Conservation (phyloP, 2,888 invertebrate genomes). For the Brenthis hecate region DNA sequence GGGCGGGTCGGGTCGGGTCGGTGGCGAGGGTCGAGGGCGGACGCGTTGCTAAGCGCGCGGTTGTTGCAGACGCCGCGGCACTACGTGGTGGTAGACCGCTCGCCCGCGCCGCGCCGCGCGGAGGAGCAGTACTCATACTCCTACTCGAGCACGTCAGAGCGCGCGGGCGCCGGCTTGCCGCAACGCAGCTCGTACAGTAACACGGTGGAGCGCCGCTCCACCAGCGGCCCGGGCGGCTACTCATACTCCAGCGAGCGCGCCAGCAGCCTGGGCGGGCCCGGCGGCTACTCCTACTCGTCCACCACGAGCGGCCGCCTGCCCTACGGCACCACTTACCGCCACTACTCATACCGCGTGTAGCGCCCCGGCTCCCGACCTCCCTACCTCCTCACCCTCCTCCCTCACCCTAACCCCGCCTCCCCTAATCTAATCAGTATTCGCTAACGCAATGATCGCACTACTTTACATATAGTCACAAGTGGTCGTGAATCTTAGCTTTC, state of each 20-base stretch:
- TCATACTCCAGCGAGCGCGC: constrained; percentile 89
- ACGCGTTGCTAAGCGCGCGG: constrained; percentile 62
- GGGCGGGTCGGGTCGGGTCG: constrained; percentile 55
- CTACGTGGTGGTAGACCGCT: constrained; percentile 92
- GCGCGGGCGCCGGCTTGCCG: constrained; percentile 78
- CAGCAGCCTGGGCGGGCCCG: constrained; percentile 88
- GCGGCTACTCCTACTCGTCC: constrained; percentile 92
- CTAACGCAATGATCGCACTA: constrained; percentile 75
- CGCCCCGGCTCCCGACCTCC: constrained; percentile 56
- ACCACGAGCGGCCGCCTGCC: constrained; percentile 90
- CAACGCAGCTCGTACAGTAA: constrained; percentile 85
- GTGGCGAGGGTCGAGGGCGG: constrained; percentile 52
- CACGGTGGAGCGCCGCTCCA: constrained; percentile 86
- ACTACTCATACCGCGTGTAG: constrained; percentile 94
- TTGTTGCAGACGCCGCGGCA: constrained; percentile 93
- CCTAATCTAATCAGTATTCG: constrained; percentile 76
- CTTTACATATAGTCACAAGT: constrained; percentile 68
- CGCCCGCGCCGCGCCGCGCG: constrained; percentile 85
- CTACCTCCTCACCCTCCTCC: constrained; percentile 53
- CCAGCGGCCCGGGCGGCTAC: constrained; percentile 89
- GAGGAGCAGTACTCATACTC: constrained; percentile 94
- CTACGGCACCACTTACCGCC: constrained; percentile 91
- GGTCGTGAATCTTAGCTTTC: constrained; percentile 68
- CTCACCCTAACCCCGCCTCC: constrained; percentile 48
- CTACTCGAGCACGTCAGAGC: constrained; percentile 85